A percentile compares a stretch with the other conserved stretches of the same genome.
phyloP scores from a whole-genome alignment of 2,797 vertebrate species.

The Chromobotia macracanthus region DNA sequence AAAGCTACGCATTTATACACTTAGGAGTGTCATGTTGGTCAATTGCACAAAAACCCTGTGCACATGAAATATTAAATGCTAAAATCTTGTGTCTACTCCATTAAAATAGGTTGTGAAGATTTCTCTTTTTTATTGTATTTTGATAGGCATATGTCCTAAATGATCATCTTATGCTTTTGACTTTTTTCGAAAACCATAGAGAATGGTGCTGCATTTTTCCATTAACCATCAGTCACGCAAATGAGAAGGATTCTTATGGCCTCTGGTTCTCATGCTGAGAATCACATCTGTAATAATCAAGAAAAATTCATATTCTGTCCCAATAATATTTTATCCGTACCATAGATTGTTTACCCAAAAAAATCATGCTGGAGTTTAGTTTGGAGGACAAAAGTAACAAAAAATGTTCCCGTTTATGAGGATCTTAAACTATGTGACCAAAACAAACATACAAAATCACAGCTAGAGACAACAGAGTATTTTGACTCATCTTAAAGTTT shows the following conservation, averaged over 20 bases:
- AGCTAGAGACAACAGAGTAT: background rate
- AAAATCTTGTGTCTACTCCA: conserved; percentile 76
- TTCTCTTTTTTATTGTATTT: conserved; percentile 52
- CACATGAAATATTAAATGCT: conserved; percentile 78
- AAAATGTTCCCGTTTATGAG: background rate
- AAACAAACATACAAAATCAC: background rate
- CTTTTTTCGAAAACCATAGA: background rate
- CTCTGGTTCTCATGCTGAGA: background rate
- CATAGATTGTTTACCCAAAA: background rate
- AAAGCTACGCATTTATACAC: conserved; percentile 92
- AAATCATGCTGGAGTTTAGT: background rate
- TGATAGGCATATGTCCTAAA: conserved; percentile 65
- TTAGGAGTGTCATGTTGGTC: conserved; percentile 86
- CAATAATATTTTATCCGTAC: background rate
- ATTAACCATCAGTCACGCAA: background rate
- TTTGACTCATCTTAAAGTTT: background rate
- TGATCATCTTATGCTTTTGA: conserved; percentile 37
- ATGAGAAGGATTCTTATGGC: background rate
- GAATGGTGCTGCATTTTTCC: background rate
- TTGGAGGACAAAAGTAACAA: background rate
- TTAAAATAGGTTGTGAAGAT: conserved; percentile 74
- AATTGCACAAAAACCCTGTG: conserved; percentile 80
- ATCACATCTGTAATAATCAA: background rate
- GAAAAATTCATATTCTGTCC: background rate
- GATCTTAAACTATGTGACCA: background rate